These are phyloP conservation scores for Argyresthia albistria DNA, from an alignment of 2,888 invertebrate genomes.

Conservation along the genomic window DNA sequence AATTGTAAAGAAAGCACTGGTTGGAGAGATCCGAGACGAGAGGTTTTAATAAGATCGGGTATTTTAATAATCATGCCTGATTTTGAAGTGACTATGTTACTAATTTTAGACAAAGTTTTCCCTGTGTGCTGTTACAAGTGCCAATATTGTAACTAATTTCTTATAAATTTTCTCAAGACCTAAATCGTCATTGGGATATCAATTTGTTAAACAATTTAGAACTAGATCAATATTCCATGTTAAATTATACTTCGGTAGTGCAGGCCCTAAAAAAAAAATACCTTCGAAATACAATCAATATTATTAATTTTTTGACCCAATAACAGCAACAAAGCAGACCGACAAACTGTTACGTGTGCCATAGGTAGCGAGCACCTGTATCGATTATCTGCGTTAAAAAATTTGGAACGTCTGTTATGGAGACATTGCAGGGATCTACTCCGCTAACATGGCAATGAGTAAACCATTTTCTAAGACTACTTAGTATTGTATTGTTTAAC, in stretches of 20 bases:
- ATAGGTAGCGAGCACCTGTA: constrained; percentile 6
- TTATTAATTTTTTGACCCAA: constrained; percentile 2
- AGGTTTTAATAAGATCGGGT: background rate
- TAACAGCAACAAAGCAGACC: constrained; percentile 2
- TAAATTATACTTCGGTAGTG: background rate
- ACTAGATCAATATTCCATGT: background rate
- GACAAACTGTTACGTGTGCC: constrained; percentile 2
- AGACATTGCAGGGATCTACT: constrained; percentile 1
- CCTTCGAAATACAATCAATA: background rate
- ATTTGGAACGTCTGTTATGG: constrained; percentile 7
- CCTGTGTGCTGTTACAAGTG: background rate
- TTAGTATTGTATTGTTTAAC: background rate
- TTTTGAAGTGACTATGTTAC: background rate
- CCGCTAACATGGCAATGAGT: background rate
- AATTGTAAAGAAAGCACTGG: background rate
- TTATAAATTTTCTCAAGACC: background rate
- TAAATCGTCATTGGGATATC: background rate
- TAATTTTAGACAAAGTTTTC: background rate
- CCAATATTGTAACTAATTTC: background rate
- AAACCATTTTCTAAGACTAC: background rate
- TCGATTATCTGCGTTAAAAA: constrained; percentile 4
- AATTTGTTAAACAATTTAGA: background rate
- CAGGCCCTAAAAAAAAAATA: background rate
- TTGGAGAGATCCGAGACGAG: background rate
- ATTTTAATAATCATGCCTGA: background rate